These are phyloP conservation scores for Lasioglossum calceatum DNA, from an alignment of 2,888 invertebrate genomes.

Conservation along the genomic window DNA sequence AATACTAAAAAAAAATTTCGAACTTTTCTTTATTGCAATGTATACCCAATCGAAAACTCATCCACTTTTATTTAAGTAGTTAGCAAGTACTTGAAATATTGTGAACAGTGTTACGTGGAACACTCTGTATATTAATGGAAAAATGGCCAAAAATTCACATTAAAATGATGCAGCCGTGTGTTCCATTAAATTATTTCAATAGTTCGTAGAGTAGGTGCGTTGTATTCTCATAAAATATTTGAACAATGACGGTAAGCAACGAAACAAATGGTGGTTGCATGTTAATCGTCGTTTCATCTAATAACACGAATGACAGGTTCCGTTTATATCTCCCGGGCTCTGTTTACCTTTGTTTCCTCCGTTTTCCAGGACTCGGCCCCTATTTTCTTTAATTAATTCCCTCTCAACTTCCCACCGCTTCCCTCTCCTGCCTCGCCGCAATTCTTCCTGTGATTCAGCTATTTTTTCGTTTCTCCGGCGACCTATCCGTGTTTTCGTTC, in stretches of 20 bases:
- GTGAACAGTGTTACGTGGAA: too few species aligned
- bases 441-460: not conserved
- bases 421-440: not conserved
- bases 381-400: slow-evolving; percentile 42
- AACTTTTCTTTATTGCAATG: too few species aligned
- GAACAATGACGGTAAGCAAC: not conserved
- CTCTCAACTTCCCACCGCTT: not conserved
- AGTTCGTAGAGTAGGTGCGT: too few species aligned
- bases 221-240: not conserved
- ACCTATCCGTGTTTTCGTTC: slow-evolving; percentile 7
- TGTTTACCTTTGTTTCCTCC: slow-evolving; percentile 23
- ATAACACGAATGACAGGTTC: not conserved
- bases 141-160: too few species aligned
- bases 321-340: not conserved
- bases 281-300: not conserved
- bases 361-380: not conserved
- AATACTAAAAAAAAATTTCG: too few species aligned
- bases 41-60: too few species aligned
- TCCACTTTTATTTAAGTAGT: too few species aligned
- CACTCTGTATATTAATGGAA: too few species aligned
- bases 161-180: too few species aligned
- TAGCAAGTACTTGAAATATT: too few species aligned
- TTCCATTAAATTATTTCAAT: not conserved
- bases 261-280: not conserved
- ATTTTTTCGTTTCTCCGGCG: not conserved